phyloP scores from a whole-genome alignment of 2,888 invertebrate genomes.

The Hyposoter didymator region DNA sequence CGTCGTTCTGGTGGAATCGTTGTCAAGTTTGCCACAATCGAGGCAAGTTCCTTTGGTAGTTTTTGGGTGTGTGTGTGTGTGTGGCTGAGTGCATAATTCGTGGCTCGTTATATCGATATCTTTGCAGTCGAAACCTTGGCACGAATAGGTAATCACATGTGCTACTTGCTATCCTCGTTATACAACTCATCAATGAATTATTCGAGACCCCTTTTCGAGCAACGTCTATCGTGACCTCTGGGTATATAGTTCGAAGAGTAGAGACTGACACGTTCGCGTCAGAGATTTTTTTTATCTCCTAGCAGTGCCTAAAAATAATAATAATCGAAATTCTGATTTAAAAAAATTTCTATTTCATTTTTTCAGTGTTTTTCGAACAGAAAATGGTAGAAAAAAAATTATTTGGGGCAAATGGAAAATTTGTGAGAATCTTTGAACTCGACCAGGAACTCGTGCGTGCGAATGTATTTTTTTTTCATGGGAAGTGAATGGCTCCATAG shows the following conservation, averaged over 20 bases:
- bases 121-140: slow-evolving; percentile 52
- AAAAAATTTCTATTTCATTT: neutral
- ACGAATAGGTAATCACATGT: slow-evolving; percentile 56
- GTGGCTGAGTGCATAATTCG: neutral
- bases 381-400: neutral
- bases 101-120: slow-evolving; percentile 27
- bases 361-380: neutral
- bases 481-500: neutral
- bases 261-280: neutral
- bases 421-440: neutral
- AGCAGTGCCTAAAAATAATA: neutral
- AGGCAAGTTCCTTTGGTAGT: slow-evolving; percentile 34
- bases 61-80: slow-evolving; percentile 2
- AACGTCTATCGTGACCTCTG: slow-evolving; percentile 37
- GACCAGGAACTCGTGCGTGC: neutral
- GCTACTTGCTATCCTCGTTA: slow-evolving; percentile 53
- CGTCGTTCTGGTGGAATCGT: neutral
- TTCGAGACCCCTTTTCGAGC: slow-evolving; percentile 47
- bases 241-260: slow-evolving; percentile 29
- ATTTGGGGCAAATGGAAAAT: neutral
- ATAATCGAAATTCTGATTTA: neutral
- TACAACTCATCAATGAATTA: slow-evolving; percentile 62
- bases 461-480: neutral
- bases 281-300: neutral
- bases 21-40: neutral